A percentile compares a stretch with the other conserved stretches of the same genome.
These are phyloP conservation scores for Drosophila asahinai DNA, from an alignment of 1,140 invertebrate species.

Conservation along the genomic window DNA sequence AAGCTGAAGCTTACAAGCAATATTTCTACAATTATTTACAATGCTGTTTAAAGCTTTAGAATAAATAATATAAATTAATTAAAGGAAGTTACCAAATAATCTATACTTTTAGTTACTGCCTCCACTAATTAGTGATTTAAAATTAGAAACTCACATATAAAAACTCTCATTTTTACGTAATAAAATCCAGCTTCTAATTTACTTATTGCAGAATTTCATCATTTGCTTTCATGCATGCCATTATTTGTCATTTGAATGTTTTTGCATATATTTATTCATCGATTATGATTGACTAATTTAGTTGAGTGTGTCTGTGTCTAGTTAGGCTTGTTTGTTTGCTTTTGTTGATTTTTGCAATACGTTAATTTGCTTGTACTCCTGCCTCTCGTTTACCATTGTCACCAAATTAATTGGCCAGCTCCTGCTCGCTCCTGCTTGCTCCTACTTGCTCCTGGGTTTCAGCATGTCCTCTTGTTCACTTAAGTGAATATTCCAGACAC, in stretches of 20 bases:
- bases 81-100: neutral
- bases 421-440: conserved; percentile 18
- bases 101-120: too few relatives aligned
- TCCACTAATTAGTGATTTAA: neutral
- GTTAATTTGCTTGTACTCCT: conserved; percentile 27
- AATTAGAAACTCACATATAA: too few relatives aligned
- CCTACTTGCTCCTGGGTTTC: conserved; percentile 8
- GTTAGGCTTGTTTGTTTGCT: conserved; percentile 21
- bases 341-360: conserved; percentile 44
- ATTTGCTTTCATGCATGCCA: neutral
- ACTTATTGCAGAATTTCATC: neutral
- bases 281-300: conserved; percentile 36
- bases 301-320: conserved; percentile 27
- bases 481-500: conserved; percentile 43
- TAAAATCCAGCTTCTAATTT: neutral
- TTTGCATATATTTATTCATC: conserved; percentile 2
- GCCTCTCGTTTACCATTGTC: conserved; percentile 26
- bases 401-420: conserved; percentile 52
- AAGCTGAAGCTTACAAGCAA: too few relatives aligned
- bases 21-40: too few relatives aligned
- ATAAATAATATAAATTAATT: neutral
- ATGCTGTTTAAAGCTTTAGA: too few relatives aligned
- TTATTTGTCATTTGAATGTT: neutral
- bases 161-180: neutral
- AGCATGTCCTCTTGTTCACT: conserved; percentile 32